Base-by-base conservation (phyloP, 2,888 invertebrate genomes). In the Allolobophora icterica region DNA sequence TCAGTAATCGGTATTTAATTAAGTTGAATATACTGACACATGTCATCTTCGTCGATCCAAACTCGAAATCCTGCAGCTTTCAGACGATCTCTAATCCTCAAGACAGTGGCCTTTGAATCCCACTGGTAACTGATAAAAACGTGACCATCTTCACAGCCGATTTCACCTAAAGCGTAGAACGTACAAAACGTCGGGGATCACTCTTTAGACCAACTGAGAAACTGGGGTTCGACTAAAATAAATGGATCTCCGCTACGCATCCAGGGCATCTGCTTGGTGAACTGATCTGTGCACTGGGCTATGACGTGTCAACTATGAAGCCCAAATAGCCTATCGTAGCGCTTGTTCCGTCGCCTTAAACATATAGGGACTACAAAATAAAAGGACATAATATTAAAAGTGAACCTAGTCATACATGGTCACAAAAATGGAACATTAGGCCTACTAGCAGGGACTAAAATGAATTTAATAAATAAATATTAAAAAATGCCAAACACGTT, bases 21-120 rank as follows among this genome's bases (percentile, higher is more conserved):
- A 52, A 84, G 17, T 33, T 38, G 33, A 87, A 34, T 38, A 84
- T 40, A 92, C 92, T 87, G 38, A 92, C 92, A 89, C 94, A 95
- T 94, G 91, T 94, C 93, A 45, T 95, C 95, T 17, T 94, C 93
- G 92, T 95, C 95, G 35, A 95, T 94, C 95, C 95, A 95, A 8
- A 95, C 95, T 92, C 94, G 94, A 91, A 94, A 94, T 11, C 95
- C 95, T 45, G 93, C 94, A 87, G 93, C 92, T 91, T 93, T 94
- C 30, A 94, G 91, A n/a, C 91, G 89, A 38, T 94, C 92, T 40
- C 92, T 89, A 90, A 95, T 94, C 93, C 93, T 93, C 0, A 94
- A 90, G 21, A 94, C 91, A 34, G 91, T 93, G 84, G 93, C 92
- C 92, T 94, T 94, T 87, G 93, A 93, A 30, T 92, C 93, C 95